A percentile compares a stretch with the other conserved stretches of the same genome.
These are phyloP conservation scores for Ceratina japonica DNA, from an alignment of 1,140 invertebrate genomes.

Conservation along the genomic window DNA sequence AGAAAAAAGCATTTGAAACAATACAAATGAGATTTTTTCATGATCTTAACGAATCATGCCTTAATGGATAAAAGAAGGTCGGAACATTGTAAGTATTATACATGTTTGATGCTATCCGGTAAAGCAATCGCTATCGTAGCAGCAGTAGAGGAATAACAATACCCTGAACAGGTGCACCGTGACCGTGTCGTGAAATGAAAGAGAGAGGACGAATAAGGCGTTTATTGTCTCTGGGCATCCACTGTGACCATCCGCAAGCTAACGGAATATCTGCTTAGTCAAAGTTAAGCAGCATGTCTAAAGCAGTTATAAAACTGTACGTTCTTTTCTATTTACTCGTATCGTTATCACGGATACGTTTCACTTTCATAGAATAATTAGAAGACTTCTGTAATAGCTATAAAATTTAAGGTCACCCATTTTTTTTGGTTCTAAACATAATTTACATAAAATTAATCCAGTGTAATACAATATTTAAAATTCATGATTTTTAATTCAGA, in stretches of 20 bases:
- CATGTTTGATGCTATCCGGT: background rate
- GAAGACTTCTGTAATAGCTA: no score
- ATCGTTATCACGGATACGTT: background rate
- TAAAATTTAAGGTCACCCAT: no score
- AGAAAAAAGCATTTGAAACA: no score
- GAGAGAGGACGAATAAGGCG: background rate
- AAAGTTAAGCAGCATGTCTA: background rate
- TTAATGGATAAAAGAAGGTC: no score
- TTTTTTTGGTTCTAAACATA: no score
- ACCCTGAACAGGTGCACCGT: background rate
- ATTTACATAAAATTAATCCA: no score
- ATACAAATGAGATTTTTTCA: no score
- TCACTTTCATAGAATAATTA: background rate
- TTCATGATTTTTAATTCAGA: background rate
- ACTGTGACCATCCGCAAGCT: slow-evolving; percentile 14
- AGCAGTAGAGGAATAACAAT: background rate
- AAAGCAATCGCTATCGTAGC: background rate
- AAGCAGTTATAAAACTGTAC: background rate
- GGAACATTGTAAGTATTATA: no score
- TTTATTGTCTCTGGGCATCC: slow-evolving; percentile 30
- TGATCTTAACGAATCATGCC: no score
- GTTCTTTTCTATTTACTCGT: background rate
- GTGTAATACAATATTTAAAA: no score
- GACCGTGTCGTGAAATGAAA: background rate
- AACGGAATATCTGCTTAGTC: background rate